Evolutionary conservation across 2,888 invertebrate genomes (phyloP), one percentile per base, ranked within the genome.

Genomic region (Ophioninae sp.): DNA sequence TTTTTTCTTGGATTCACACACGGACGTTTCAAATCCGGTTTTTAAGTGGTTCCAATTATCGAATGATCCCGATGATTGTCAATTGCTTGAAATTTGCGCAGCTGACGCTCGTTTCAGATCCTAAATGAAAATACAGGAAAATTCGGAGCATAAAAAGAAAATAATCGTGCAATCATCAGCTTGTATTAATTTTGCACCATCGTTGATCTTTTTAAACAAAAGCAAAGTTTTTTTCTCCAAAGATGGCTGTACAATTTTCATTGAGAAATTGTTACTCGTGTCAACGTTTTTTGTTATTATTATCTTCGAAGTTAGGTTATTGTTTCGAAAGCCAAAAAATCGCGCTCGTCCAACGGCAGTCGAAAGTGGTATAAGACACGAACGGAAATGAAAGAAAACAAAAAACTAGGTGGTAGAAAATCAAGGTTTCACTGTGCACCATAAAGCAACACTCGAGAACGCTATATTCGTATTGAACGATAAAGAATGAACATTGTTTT

Each of bases 1-100:
- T 23, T 56, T 8, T 2, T 56, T 72, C 72, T 73, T 77, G 64
- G 64, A 83, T 80, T 72, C 65, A 76, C 67, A 50, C 44, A 23
- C 23, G 20, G 23, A 50, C 23, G 68, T 68, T 7, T 7, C 17
- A 50, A 50, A 23, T 23, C 50, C 8, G 30, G 50, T 41, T 44
- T 21, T 21, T 0, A 21, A n/a, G 67, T 44, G 67, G 44, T 21
- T 20, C 20, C 20, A 65, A 65, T 13, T 10, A 13, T 41, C 37
- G 37, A 20, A 39, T 65, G n/a, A 65, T 13, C 6, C 50, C n/a
- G 17, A 17, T 50, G 23, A 30, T 50, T 50, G 50, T 50, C 23
- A 68, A 30, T 17, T 23, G 17, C 23, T 23, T n/a, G 17, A 6
- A 62, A 30, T 62, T 61, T 30, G 5, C 8, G 17, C 39, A 8